phyloP scores from a whole-genome alignment of 2,113 vertebrate genomes.

The Gambusia holbrooki region DNA sequence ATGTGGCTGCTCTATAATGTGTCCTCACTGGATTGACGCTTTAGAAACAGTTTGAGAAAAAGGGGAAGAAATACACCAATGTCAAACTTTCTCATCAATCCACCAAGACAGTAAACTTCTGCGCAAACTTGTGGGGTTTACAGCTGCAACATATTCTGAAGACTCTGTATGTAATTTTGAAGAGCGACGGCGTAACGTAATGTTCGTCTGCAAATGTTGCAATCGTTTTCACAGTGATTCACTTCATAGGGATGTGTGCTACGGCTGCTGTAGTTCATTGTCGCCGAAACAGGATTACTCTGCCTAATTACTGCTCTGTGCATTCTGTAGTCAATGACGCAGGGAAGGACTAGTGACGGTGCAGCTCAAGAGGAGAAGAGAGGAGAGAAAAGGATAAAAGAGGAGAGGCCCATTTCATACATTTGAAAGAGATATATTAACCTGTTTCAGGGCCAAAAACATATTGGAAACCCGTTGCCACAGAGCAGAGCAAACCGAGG shows the following conservation, averaged over 20 bases:
- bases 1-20: neutral
- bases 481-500: conserved; percentile 36
- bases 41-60: conserved; percentile 11
- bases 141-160: conserved; percentile 26
- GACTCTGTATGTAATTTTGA: conserved; percentile 39
- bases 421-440: conserved; percentile 25
- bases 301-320: conserved; percentile 55
- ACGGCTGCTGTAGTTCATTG: conserved; percentile 55
- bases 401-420: neutral
- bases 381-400: too few species aligned
- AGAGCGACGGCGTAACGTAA: conserved; percentile 15
- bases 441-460: conserved; percentile 30
- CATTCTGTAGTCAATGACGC: conserved; percentile 34
- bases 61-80: neutral
- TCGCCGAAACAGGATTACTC: conserved; percentile 57
- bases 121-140: conserved; percentile 24
- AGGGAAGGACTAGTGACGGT: conserved; percentile 2
- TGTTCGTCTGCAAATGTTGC: conserved; percentile 41
- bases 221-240: conserved; percentile 56
- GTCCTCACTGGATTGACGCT: neutral
- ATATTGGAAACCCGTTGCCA: conserved; percentile 29
- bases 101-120: conserved; percentile 51
- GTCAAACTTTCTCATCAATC: conserved; percentile 8
- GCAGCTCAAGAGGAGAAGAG: conserved; percentile 12
- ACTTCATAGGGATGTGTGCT: conserved; percentile 54